Evolutionary conservation across 2,888 invertebrate genomes (phyloP).

Genomic region (Bhutanitis thaidina): DNA sequence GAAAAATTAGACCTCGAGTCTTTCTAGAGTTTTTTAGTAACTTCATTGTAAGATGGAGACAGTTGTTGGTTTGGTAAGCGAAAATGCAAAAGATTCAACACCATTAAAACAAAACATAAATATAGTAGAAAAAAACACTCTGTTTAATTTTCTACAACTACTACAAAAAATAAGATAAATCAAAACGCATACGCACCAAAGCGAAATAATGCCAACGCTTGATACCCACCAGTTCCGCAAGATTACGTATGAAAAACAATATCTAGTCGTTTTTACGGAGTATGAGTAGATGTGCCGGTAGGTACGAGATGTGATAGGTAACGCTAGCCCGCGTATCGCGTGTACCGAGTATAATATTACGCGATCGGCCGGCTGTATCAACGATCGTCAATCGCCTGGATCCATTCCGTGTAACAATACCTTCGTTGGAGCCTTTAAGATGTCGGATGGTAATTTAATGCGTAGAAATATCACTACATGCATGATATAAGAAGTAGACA

Average conservation of each 20-base stretch:
- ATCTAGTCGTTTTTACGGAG: slow-evolving; percentile 16
- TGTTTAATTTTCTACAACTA: no score
- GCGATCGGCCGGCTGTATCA: slow-evolving; percentile 74
- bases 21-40: no score
- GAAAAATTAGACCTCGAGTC: no score
- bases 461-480: no score
- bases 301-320: slow-evolving; percentile 65
- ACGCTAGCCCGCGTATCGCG: slow-evolving; percentile 73
- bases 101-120: no score
- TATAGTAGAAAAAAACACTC: no score
- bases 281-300: slow-evolving; percentile 26
- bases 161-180: no score
- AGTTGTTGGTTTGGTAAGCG: no score
- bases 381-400: slow-evolving; percentile 76
- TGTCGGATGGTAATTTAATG: slow-evolving; percentile 23
- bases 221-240: slow-evolving; percentile 17
- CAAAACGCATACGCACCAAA: not conserved
- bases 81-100: no score
- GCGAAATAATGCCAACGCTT: not conserved
- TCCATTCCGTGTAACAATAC: slow-evolving; percentile 78
- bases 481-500: no score
- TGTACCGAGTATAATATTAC: slow-evolving; percentile 69
- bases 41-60: no score
- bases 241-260: slow-evolving; percentile 18
- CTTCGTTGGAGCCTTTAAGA: slow-evolving; percentile 44